Evolutionary conservation across 2,888 invertebrate species (phyloP).

Genomic region (Serrognathus titanus): DNA sequence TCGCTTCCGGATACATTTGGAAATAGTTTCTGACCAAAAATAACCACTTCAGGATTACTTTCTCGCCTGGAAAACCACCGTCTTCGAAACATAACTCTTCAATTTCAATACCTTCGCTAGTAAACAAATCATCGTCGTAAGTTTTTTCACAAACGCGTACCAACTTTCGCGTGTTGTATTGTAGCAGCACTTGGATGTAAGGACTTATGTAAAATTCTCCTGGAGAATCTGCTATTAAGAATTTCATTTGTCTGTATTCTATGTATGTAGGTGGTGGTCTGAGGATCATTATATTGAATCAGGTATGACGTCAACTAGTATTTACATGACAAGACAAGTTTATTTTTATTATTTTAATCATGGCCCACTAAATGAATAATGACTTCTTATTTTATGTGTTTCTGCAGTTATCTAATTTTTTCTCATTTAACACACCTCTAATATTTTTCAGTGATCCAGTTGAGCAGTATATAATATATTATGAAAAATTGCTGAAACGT

Average conservation of each 20-base stretch:
- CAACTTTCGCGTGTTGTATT: slow-evolving; percentile 13
- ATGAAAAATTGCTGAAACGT: too few species aligned
- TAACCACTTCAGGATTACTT: slow-evolving; percentile 13
- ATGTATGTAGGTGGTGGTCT: slow-evolving; percentile 12
- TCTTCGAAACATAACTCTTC: slow-evolving; percentile 15
- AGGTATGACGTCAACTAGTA: too few species aligned
- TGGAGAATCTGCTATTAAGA: slow-evolving; percentile 12
- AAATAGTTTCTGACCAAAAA: slow-evolving; percentile 11
- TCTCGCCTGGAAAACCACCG: slow-evolving; percentile 13
- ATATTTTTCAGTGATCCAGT: too few species aligned
- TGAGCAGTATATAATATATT: too few species aligned
- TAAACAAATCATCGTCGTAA: slow-evolving; percentile 11
- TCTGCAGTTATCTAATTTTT: too few species aligned
- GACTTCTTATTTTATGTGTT: too few species aligned
- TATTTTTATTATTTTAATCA: too few species aligned
- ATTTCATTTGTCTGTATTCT: slow-evolving; percentile 14
- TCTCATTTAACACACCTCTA: too few species aligned
- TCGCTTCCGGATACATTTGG: slow-evolving; percentile 62
- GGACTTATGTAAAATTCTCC: slow-evolving; percentile 15
- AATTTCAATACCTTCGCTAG: slow-evolving; percentile 11
- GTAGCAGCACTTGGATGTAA: slow-evolving; percentile 15
- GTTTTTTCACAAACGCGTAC: slow-evolving; percentile 15
- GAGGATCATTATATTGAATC: slow-evolving; percentile 4
- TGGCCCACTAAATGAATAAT: too few species aligned
- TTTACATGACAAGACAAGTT: too few species aligned